Base-by-base conservation (phyloP, 2,113 vertebrate species). In the Gallinago media region DNA sequence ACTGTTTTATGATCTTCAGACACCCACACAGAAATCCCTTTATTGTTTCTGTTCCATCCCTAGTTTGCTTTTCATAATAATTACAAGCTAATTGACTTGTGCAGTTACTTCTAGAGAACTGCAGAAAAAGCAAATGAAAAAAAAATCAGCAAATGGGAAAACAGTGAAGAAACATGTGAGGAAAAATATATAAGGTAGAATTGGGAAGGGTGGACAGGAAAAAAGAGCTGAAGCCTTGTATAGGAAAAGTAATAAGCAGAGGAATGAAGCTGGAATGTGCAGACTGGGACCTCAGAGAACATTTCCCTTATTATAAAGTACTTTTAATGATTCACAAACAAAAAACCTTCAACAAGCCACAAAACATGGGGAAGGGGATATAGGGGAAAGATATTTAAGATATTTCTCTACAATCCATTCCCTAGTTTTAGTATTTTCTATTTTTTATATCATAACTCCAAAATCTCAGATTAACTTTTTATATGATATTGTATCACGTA, bases 201-300 rank as follows among this genome's bases (percentile, higher is more conserved):
- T 2, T 32, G 42, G 38, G n/a, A 79, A 62, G 6, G 20, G 12
- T 61, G 11, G 17, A 27, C 0, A 12, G 44, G 42, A 76, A 84
- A 72, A 78, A 92, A 61, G 25, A 55, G 32, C 15, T 66, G 59
- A 81, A 70, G 55, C 15, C 15, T 70, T 70, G 22, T 49, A 38
- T 6, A 78, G 25, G 40, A 85, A 92, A 92, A 62, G 40, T 49
- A 77, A 77, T 52, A 95, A 78, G 63, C 38, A 85, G n/a, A 85
- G 36, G n/a, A 92, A 78, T 58, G 46, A 74, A 71, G 52, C 36
- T 82, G 22, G 18, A 88, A 88, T 71, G 62, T 78, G 71, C 42
- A 74, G 52, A 66, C 20, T 62, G 42, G 71, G 71, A 85, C 42
- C 50, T 63, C 46, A 44, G 26, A 36, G n/a, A 78, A 62, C 17